Evolutionary conservation across 1,140 invertebrate species (phyloP).

Genomic region (Orius insidiosus): DNA sequence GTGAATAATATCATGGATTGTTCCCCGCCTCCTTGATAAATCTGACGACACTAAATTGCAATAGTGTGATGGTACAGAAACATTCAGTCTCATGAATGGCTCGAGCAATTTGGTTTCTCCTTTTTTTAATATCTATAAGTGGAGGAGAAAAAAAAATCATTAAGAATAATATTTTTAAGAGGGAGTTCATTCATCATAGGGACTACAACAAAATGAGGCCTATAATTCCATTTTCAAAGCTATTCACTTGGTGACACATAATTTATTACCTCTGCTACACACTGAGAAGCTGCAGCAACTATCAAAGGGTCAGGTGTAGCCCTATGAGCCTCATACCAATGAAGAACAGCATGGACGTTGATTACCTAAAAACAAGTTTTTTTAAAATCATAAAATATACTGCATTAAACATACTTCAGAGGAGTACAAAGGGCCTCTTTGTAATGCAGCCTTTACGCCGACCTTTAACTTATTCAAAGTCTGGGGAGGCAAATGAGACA

Average conservation of each 20-base stretch:
- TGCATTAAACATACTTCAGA: too few species aligned
- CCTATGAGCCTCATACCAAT: slow-evolving; percentile 50
- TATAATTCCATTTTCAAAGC: too few species aligned
- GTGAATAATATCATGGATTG: slow-evolving; percentile 38
- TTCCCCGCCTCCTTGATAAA: slow-evolving; percentile 48
- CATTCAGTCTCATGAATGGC: slow-evolving; percentile 73
- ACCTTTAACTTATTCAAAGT: background rate
- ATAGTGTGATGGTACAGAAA: slow-evolving; percentile 48
- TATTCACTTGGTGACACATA: too few species aligned
- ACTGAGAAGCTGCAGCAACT: slow-evolving; percentile 56
- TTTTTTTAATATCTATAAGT: slow-evolving; percentile 40
- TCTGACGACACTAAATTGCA: slow-evolving; percentile 53
- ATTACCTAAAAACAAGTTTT: slow-evolving; percentile 49
- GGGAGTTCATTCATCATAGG: too few species aligned
- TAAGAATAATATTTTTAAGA: too few species aligned
- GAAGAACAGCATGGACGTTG: slow-evolving; percentile 53
- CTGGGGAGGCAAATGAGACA: background rate
- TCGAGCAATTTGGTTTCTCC: slow-evolving; percentile 51
- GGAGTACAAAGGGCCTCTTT: background rate
- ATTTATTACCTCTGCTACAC: slow-evolving; percentile 48
- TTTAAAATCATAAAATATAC: slow-evolving; percentile 16
- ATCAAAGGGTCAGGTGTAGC: slow-evolving; percentile 63
- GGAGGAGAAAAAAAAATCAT: too few species aligned
- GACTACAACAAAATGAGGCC: too few species aligned
- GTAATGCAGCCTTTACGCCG: background rate